Evolutionary conservation across 2,797 vertebrate species (phyloP).

Genomic region (Malurus leucopterus): DNA sequence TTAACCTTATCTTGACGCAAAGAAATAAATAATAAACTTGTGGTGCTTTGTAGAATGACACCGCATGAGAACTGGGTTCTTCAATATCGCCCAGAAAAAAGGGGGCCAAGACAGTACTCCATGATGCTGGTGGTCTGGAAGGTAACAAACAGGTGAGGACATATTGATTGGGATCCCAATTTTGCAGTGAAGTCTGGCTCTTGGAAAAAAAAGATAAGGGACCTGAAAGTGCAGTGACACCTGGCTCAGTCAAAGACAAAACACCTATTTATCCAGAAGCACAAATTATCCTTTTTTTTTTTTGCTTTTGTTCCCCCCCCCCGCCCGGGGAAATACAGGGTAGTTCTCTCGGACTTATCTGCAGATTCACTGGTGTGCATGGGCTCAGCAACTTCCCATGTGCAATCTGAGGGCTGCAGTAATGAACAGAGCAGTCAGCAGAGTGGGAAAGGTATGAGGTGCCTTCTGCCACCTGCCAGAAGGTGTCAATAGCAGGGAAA

Average conservation of each 20-base stretch:
- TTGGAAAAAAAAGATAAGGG: background rate
- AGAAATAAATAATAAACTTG: background rate
- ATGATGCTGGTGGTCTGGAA: background rate
- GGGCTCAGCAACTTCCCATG: background rate
- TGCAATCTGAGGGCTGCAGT: background rate
- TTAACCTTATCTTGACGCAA: background rate
- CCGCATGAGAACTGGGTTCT: background rate
- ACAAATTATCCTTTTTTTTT: background rate
- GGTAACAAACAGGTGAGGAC: background rate
- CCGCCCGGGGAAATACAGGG: background rate
- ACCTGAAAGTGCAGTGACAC: background rate
- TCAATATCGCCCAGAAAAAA: background rate
- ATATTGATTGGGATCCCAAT: fast-evolving
- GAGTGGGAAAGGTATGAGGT: background rate
- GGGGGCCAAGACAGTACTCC: background rate
- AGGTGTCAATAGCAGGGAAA: background rate
- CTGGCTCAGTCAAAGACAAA: background rate
- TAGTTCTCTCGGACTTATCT: background rate
- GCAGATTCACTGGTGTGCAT: background rate
- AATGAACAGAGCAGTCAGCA: background rate
- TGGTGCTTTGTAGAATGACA: background rate
- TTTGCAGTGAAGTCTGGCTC: background rate
- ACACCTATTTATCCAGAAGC: background rate
- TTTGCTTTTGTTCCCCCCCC: no score
- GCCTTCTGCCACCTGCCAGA: fast-evolving